Base-by-base conservation (phyloP, 2,888 invertebrate species). In the Thymelicus sylvestris region DNA sequence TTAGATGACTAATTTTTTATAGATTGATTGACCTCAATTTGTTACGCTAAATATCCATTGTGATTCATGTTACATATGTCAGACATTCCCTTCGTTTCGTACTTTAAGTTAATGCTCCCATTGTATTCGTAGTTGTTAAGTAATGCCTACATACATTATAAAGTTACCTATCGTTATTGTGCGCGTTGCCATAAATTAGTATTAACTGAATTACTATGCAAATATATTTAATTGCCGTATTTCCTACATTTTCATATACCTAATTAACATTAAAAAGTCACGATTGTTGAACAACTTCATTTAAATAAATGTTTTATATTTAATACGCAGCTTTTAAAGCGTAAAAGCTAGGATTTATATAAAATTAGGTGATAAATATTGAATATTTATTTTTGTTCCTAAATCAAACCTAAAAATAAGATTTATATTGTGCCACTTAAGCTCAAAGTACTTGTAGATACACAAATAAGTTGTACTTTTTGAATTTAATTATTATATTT, bases 171-270 rank as follows among this genome's bases (percentile, higher is more conserved):
- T 79, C 5, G 31, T 31, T 31, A 83, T 83, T 80, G 84, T 82
- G 87, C 85, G 85, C 83, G 92, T 91, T 93, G 93, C 92, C 93
- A 92, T 92, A 92, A 80, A 78, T 80, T 88, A 88, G 86, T 87
- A 86, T 84, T 84, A 83, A 75, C 73, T 74, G 69, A 75, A 72
- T 67, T 73, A 66, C 47, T 72, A 67, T 41, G 59, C 65, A 65
- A 38, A 61, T 71, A 50, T 31, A 47, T 52, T 66, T 66, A 57
- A 69, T 61, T 62, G 6, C 19, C 61, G 67, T 50, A 67, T n/a
- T 60, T 50, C 12, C 62, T 67, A 61, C 39, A 61, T 61, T 50
- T 61, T 67, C 24, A 41, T 57, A 57, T 57, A 57, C 57, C 60
- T 61, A 50, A 12, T 57, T 67, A 19, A 48, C 31, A 44, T 39